These are phyloP conservation scores for Beris morrisii DNA, from an alignment of 2,888 invertebrate species.

Conservation along the genomic window DNA sequence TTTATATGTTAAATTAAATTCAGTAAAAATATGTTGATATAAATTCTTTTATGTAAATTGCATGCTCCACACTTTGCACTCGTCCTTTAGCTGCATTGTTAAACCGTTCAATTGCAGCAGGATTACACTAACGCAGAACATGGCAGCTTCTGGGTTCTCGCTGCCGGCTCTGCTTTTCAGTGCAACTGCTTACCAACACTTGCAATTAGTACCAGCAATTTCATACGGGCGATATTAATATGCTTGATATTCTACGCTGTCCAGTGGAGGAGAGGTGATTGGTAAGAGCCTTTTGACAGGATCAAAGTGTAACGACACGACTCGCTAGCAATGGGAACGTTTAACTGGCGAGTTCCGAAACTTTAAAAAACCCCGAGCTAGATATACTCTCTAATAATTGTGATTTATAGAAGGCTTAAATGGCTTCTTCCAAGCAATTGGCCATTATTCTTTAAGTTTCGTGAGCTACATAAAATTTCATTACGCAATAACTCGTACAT, in stretches of 20 bases:
- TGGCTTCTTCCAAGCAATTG: slow-evolving; percentile 40
- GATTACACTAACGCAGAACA: too few relatives aligned
- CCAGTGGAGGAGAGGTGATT: too few relatives aligned
- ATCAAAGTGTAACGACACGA: slow-evolving; percentile 15
- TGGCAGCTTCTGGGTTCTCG: too few relatives aligned
- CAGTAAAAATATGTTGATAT: slow-evolving; percentile 34
- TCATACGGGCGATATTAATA: slow-evolving; percentile 11
- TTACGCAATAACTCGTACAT: slow-evolving; percentile 38
- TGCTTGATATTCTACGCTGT: slow-evolving; percentile 4
- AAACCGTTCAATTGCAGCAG: too few relatives aligned
- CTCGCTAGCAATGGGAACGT: slow-evolving; percentile 1
- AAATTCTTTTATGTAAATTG: slow-evolving; percentile 36
- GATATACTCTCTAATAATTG: slow-evolving; percentile 38
- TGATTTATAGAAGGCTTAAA: slow-evolving; percentile 38
- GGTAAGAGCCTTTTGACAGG: too few relatives aligned
- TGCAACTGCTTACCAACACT: not conserved
- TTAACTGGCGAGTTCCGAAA: not conserved
- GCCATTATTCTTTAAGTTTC: slow-evolving; percentile 40
- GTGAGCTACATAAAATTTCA: slow-evolving; percentile 40
- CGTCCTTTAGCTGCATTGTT: too few relatives aligned
- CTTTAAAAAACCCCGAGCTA: slow-evolving; percentile 27
- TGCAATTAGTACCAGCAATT: slow-evolving; percentile 9
- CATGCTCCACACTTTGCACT: not conserved
- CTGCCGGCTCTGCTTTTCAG: too few relatives aligned
- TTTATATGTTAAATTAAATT: slow-evolving; percentile 35